These are phyloP conservation scores for Enteromius trimaculatus DNA, from an alignment of 2,797 vertebrate genomes.

Conservation along the genomic window DNA sequence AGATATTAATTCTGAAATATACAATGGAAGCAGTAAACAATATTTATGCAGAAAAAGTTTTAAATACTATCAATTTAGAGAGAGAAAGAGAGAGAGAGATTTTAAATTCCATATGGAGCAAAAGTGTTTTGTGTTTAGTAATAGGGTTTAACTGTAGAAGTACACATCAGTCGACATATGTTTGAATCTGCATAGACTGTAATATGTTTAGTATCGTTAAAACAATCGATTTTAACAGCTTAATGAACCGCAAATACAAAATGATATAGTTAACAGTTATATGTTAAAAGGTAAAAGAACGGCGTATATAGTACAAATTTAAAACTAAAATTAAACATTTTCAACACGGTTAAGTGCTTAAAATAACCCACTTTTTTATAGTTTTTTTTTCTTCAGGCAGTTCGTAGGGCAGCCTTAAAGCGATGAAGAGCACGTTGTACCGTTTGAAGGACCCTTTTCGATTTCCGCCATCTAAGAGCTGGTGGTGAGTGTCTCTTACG, in stretches of 20 bases:
- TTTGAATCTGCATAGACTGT: neutral
- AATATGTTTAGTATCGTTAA: neutral
- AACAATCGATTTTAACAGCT: neutral
- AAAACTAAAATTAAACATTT: neutral
- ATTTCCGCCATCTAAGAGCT: conserved; percentile 46
- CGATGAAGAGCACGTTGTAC: conserved; percentile 37
- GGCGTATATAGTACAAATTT: neutral
- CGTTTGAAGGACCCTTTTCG: conserved; percentile 42
- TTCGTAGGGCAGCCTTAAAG: neutral
- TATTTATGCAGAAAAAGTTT: neutral
- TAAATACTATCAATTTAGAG: neutral
- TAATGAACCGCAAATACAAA: neutral
- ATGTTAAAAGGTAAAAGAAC: neutral
- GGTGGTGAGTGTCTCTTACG: conserved; percentile 28
- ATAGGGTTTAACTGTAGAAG: neutral
- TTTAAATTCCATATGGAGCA: neutral
- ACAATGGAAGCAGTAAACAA: too few relatives aligned
- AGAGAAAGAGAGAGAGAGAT: too few relatives aligned
- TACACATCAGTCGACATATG: neutral
- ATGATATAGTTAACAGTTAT: neutral
- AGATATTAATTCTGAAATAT: neutral
- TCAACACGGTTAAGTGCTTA: neutral
- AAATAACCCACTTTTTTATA: neutral
- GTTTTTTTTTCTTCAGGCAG: neutral
- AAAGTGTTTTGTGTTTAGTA: neutral